Percentiles rank a stretch among this genome's conserved stretches.
phyloP scores from a whole-genome alignment of 35 echinoderm and acorn worm species.

The Diadema setosum region DNA sequence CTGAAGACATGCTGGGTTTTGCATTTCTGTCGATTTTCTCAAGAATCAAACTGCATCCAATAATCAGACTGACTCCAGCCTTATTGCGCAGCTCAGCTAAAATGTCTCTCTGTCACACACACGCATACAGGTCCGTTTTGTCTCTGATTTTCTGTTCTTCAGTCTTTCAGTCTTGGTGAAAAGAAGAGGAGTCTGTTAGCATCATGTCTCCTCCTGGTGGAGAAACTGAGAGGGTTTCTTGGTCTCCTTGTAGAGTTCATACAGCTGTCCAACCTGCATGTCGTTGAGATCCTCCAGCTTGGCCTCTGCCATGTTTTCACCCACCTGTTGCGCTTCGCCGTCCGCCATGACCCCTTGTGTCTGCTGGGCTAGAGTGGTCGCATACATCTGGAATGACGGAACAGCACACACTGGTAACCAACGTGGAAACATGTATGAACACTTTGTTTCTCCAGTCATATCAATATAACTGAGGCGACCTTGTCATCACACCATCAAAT shows the following conservation, averaged over 20 bases:
- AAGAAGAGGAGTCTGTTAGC: too few species aligned
- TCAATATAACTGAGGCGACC: background rate
- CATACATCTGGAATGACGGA: conserved; percentile 48
- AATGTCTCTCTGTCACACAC: too few species aligned
- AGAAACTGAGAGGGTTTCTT: conserved; percentile 55
- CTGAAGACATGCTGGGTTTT: too few species aligned
- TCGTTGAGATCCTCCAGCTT: conserved; percentile 64
- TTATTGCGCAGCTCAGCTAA: too few species aligned
- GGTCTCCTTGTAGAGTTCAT: conserved; percentile 78
- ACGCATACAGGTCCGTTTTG: too few species aligned
- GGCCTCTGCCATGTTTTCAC: background rate
- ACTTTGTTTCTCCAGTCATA: background rate
- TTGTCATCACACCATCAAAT: background rate
- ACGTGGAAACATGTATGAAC: background rate
- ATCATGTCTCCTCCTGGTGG: background rate
- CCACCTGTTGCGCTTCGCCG: background rate
- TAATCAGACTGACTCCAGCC: too few species aligned
- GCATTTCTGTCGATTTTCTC: too few species aligned
- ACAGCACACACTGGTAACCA: too few species aligned
- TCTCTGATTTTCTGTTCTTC: too few species aligned
- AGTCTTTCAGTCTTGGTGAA: too few species aligned
- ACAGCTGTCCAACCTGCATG: conserved; percentile 81
- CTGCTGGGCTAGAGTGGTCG: conserved; percentile 44
- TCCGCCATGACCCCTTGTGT: background rate
- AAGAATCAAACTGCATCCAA: too few species aligned